A percentile compares a stretch with the other conserved stretches of the same genome.
Evolutionary conservation across 2,888 invertebrate genomes (phyloP).

Genomic region (Eupithecia abbreviata): DNA sequence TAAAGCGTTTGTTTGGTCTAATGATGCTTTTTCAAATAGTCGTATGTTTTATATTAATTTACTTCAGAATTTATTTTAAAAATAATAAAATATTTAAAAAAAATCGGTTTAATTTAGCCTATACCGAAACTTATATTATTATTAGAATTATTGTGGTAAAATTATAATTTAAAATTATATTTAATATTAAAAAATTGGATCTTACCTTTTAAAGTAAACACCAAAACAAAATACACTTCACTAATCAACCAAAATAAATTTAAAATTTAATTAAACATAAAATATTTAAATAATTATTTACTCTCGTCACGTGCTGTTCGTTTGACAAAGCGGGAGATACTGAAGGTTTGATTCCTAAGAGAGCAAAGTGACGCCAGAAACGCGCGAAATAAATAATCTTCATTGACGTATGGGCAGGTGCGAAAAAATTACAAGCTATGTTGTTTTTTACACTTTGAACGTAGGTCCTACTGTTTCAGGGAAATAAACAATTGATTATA

Average conservation of each 20-base stretch:
- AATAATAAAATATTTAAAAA: too few species aligned
- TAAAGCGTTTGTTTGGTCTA: too few species aligned
- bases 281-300: neutral
- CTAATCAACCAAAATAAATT: neutral
- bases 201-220: neutral
- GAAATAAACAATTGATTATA: neutral
- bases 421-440: neutral
- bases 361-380: conserved; percentile 1
- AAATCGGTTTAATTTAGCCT: too few species aligned
- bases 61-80: too few species aligned
- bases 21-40: too few species aligned
- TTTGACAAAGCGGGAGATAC: neutral
- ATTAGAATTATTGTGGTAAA: too few species aligned
- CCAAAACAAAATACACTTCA: conserved; percentile 3
- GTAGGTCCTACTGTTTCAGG: neutral
- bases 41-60: too few species aligned
- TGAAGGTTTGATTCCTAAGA: neutral
- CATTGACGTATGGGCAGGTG: neutral
- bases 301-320: neutral
- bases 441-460: neutral
- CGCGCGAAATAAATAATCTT: neutral
- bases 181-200: too few species aligned
- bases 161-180: too few species aligned
- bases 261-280: neutral
- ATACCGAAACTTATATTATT: too few species aligned